Base-by-base conservation (phyloP, 2,113 vertebrate genomes). In the Clarias gariepinus region DNA sequence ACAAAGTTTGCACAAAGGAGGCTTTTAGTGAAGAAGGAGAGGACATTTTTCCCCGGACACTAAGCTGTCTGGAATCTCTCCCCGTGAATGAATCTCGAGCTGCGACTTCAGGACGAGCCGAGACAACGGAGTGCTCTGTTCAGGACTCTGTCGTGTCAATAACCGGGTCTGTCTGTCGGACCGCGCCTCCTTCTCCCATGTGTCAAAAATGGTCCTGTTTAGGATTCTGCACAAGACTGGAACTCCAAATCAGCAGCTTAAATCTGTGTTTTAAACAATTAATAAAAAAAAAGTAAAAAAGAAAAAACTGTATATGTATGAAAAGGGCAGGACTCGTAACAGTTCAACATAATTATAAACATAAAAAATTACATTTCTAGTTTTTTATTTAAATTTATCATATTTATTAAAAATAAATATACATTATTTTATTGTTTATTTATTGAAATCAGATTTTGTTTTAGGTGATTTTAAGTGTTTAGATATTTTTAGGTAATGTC, bases 101-200 rank as follows among this genome's bases (percentile, higher is more conserved):
- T 64, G 19, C 28, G 52, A 78, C 13, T 61, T 36, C 57, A 61
- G 73, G 57, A 74, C 36, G 36, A 61, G 30, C 23, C 23, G 73
- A 85, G 84, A 85, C 58, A 78, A 78, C 73, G 33, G 36, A 30
- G 28, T 8, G 60, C 61, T 85, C 23, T 85, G 16, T 85, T 85
- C 83, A 77, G 16, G 58, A 85, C 84, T 85, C 76, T 8, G 19
- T 5, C 1, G 33, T 58, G 52, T 78, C 76, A 57, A 78, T 57
- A 57, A 55, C 52, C 4, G 3, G 1, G 55, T 83, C 16, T 87
- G 64, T 82, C 28, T 82, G 79, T 36, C 33, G 30, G 33, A 13
- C 64, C 3, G 36, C n/a, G 47, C 7, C 25, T 6, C 1, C 25
- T 30, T 78, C 76, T 12, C 0, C n/a, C 74, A 7, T 11, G 76